A percentile compares a stretch with the other conserved stretches of the same genome.
Evolutionary conservation across 2,113 vertebrate species (phyloP).

Genomic region (Oryzias woworae): DNA sequence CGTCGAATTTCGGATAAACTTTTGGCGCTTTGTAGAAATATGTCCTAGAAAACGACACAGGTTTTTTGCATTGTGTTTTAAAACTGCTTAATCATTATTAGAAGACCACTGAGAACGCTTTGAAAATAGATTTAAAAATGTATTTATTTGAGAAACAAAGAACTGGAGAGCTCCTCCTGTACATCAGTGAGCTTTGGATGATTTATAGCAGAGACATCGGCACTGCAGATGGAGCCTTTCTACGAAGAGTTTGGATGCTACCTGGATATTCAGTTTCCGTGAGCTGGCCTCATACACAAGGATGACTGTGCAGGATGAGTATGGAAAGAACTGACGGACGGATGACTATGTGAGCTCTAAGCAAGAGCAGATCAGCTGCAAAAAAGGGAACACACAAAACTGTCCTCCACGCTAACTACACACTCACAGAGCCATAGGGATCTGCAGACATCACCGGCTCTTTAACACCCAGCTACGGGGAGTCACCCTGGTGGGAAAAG

Average conservation of each 20-base stretch:
- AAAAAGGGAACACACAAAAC: slow-evolving; percentile 24
- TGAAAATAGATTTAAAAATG: too few species aligned
- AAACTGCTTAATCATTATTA: too few species aligned
- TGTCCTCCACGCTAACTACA: slow-evolving; percentile 15
- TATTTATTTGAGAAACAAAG: too few species aligned
- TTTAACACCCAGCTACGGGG: slow-evolving; percentile 36
- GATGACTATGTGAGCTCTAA: slow-evolving; percentile 37
- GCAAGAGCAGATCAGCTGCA: slow-evolving; percentile 39
- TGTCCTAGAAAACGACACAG: too few species aligned
- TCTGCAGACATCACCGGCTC: slow-evolving; percentile 27
- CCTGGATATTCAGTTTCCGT: neutral
- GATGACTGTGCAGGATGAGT: neutral
- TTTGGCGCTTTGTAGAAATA: too few species aligned
- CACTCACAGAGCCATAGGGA: slow-evolving; percentile 8
- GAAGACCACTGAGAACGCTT: too few species aligned
- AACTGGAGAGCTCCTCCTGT: too few species aligned
- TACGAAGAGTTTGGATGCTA: neutral
- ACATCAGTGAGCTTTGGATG: too few species aligned
- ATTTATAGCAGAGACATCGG: too few species aligned
- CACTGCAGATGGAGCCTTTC: neutral
- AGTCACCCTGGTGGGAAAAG: slow-evolving; percentile 37
- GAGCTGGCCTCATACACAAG: neutral
- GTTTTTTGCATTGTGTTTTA: too few species aligned
- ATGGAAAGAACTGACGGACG: neutral
- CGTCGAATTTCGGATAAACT: too few species aligned